Base-by-base conservation (phyloP, 2,113 vertebrate species). In the Dermatemys mawii region DNA sequence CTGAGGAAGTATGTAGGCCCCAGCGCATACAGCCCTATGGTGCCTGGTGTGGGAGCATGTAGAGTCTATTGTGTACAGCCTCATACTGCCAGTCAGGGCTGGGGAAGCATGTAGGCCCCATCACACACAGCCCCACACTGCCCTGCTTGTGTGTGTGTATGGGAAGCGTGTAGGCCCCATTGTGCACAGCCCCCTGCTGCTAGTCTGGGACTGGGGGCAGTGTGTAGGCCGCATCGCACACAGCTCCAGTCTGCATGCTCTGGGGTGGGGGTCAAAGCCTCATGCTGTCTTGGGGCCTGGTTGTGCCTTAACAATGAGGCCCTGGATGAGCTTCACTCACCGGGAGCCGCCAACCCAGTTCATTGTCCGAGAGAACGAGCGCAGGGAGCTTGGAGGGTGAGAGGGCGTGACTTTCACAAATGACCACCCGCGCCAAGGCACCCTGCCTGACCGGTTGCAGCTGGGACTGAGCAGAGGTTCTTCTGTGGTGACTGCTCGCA, bases 281-380 rank as follows among this genome's bases (percentile, higher is more conserved):
- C 63, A 38, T 32, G 11, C 53, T 63, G 2, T 48, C 14, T 29
- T 24, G 32, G 17, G 44, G 50, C 67, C 32, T 48, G 26, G 26
- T 41, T 22, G 27, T 80, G 21, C 63, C 84, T 51, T 60, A 50
- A 38, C n/a, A 50, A 63, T 9, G 38, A 70, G 4, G 21, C 16
- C 35, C 89, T 38, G 67, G 48, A 35, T 35, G 26, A 22, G 70
- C 38, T 82, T 88, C 32, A 97, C 98, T 98, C 96, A 99, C 99
- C 99, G 97, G 60, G 98, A 98, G 49, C 99, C 99, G 0, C 99
- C 99, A 0, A 99, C 98, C 99, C 99, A 99, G 53, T 99, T 99
- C 99, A 99, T 99, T 83, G 57, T 78, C 12, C 0, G 7, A 60
- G 63, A 41, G 81, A 55, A 32, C 35, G 22, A 29, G 48, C 21